These are phyloP conservation scores for Galerucella calmariensis DNA, from an alignment of 2,888 invertebrate genomes.

Conservation along the genomic window DNA sequence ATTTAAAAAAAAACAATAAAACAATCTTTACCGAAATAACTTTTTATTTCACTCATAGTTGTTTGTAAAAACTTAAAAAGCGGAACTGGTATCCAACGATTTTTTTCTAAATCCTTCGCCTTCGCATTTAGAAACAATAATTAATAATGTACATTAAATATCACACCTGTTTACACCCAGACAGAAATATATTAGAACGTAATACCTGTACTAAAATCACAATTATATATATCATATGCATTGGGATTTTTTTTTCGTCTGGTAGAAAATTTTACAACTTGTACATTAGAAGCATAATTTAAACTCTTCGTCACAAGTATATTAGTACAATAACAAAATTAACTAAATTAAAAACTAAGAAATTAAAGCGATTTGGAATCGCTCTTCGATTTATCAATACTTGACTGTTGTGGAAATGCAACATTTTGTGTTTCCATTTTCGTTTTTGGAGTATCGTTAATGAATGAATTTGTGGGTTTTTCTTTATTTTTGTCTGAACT, in stretches of 20 bases:
- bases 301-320: not conserved
- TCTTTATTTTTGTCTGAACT: slow-evolving; percentile 39
- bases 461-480: not conserved
- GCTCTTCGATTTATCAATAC: slow-evolving; percentile 58
- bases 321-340: slow-evolving; percentile 10
- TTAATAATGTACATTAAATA: slow-evolving; percentile 17
- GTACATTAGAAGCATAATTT: slow-evolving; percentile 6
- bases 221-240: not conserved
- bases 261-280: slow-evolving; percentile 11
- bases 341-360: slow-evolving; percentile 17
- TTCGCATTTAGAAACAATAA: not conserved
- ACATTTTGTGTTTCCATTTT: slow-evolving; percentile 50
- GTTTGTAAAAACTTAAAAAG: not conserved
- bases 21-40: not conserved
- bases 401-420: slow-evolving; percentile 49
- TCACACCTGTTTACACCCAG: slow-evolving; percentile 22
- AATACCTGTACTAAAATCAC: slow-evolving; percentile 20
- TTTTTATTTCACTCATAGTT: not conserved
- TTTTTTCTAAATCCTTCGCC: not conserved
- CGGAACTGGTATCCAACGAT: not conserved
- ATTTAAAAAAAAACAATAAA: not conserved
- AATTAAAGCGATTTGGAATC: slow-evolving; percentile 58
- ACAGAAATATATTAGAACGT: slow-evolving; percentile 10
- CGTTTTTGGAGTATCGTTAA: slow-evolving; percentile 41
- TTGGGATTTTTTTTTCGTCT: slow-evolving; percentile 4